Evolutionary conservation across 2,113 vertebrate species (phyloP), one percentile per base, ranked within the genome.

Genomic region (Accipiter virgatus): DNA sequence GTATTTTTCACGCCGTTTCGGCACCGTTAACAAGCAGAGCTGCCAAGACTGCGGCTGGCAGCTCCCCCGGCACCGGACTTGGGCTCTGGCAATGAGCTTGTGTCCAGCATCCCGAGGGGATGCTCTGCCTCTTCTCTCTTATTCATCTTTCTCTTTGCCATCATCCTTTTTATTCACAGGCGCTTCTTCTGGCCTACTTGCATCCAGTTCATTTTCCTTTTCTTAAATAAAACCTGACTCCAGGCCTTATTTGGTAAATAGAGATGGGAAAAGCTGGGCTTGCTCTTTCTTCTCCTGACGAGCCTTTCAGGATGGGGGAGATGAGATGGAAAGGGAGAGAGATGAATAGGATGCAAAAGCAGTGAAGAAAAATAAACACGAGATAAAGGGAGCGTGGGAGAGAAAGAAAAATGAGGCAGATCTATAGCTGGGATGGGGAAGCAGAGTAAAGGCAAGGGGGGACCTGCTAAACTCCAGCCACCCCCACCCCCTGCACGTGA

Each of bases 181-280:
- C 23, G 0, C 77, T 81, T 80, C 70, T 89, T 31, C 81, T 93
- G 90, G 79, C 87, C 86, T 93, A 91, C 92, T 96, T 93, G 88
- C 90, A 95, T 92, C 84, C 94, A 89, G 81, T 93, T 94, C 47
- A 22, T 95, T 80, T 92, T 88, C 84, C 67, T 94, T 83, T 87
- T 94, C 93, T 95, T 91, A 81, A 92, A 94, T 91, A 95, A 96
- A 97, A 96, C 70, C 56, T 96, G 96, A 94, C 95, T 95, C 66
- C 56, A 45, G 95, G 93, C 92, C 93, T 94, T 94, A 88, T 87
- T 96, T 93, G 79, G 93, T 90, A 95, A 97, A 95, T 68, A 85
- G 92, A 87, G 48, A 81, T 93, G 90, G 88, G 59, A 81, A 91
- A 96, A 88, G 93, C 79, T 38, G 84, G 81, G 86, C 86, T 87